Evolutionary conservation across 2,888 invertebrate species (phyloP).

Genomic region (Panopea generosa): DNA sequence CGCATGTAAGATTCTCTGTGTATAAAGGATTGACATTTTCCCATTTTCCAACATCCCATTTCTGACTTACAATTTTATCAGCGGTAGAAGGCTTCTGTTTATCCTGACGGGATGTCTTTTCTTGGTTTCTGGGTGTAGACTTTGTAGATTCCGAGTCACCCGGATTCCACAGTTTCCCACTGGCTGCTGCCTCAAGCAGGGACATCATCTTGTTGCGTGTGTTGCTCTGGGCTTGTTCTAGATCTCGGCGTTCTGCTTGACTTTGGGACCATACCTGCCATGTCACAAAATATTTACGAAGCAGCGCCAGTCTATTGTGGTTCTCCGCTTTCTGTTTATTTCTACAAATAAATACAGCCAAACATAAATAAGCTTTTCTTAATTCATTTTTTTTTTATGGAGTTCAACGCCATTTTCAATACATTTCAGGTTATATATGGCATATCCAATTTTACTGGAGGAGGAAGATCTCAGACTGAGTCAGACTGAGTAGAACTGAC

Average conservation of each 20-base stretch:
- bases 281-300: constrained; percentile 73
- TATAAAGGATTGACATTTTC: no score
- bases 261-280: constrained; percentile 78
- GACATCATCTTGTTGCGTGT: constrained; percentile 82
- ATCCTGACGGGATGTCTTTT: not conserved
- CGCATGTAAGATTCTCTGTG: no score
- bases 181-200: constrained; percentile 80
- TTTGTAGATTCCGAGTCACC: constrained; percentile 21
- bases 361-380: not conserved
- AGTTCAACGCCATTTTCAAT: no score
- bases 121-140: not conserved
- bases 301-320: constrained; percentile 66
- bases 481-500: not conserved
- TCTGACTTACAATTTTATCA: constrained; percentile 56
- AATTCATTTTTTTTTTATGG: no score
- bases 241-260: constrained; percentile 70
- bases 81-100: constrained; percentile 33
- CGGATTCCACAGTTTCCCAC: constrained; percentile 71
- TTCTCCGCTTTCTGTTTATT: constrained; percentile 75
- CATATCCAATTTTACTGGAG: no score
- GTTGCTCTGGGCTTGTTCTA: constrained; percentile 74
- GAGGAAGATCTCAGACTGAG: not conserved
- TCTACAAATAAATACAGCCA: constrained; percentile 52
- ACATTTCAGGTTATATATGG: no score
- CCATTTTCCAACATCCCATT: no score